Evolutionary conservation across 2,888 invertebrate species (phyloP).

Genomic region (Aelia acuminata): DNA sequence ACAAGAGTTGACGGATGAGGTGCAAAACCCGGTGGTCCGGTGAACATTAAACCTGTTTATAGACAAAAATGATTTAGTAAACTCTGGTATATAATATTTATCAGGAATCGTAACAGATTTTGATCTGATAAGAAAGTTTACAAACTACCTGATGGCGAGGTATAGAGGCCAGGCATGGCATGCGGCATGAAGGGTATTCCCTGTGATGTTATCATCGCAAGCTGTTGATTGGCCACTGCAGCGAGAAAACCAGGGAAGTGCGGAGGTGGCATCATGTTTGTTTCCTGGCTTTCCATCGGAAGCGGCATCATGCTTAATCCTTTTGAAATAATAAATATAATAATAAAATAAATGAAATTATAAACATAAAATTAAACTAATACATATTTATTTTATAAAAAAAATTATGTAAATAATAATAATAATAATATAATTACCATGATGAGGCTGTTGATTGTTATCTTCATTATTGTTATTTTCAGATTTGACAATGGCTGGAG

Average conservation of each 20-base stretch:
- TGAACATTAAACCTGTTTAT: conserved; percentile 71
- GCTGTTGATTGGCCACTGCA: conserved; percentile 71
- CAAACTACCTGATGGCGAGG: conserved; percentile 67
- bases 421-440: conserved; percentile 63
- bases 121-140: not conserved
- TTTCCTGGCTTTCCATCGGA: conserved; percentile 64
- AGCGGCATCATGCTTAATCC: conserved; percentile 67
- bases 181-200: conserved; percentile 71
- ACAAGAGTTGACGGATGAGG: conserved; percentile 66
- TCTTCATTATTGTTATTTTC: conserved; percentile 68
- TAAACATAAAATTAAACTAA: not conserved
- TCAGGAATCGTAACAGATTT: not conserved
- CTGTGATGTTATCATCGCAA: conserved; percentile 72
- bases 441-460: conserved; percentile 63
- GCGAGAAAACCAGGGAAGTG: conserved; percentile 68
- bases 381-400: not conserved
- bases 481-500: conserved; percentile 67
- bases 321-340: conserved; percentile 59
- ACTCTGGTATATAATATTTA: not conserved
- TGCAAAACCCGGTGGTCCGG: conserved; percentile 68
- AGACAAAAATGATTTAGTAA: conserved; percentile 37
- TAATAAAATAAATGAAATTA: not conserved
- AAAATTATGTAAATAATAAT: not conserved
- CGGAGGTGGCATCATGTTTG: conserved; percentile 65
- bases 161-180: conserved; percentile 70